These are phyloP conservation scores for Ceratothoa steindachneri DNA, from an alignment of 2,888 invertebrate genomes.

Conservation along the genomic window DNA sequence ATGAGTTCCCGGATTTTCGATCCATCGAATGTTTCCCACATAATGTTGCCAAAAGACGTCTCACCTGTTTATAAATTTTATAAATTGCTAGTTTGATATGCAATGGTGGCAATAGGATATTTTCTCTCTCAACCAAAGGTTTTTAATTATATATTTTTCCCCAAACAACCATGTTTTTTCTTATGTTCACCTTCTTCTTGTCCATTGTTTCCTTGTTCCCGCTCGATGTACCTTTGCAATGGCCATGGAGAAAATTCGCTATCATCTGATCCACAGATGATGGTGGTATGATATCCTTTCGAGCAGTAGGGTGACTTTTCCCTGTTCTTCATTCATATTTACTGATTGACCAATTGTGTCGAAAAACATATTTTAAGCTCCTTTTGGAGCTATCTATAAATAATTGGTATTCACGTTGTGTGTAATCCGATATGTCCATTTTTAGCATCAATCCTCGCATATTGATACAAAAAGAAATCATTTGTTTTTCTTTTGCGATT, in stretches of 20 bases:
- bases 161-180: background rate
- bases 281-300: background rate
- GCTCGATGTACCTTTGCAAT: too few species aligned
- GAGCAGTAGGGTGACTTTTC: too few species aligned
- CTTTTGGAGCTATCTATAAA: too few species aligned
- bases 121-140: background rate
- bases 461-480: background rate
- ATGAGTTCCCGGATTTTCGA: background rate
- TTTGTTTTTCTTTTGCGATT: background rate
- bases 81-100: background rate
- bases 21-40: background rate
- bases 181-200: background rate
- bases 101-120: background rate
- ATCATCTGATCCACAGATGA: background rate
- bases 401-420: too few species aligned
- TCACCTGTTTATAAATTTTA: background rate
- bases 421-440: background rate
- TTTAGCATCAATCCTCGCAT: background rate
- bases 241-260: background rate
- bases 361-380: too few species aligned
- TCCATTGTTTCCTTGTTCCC: background rate
- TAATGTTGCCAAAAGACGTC: background rate
- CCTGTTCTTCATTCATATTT: too few species aligned
- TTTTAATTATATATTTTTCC: background rate
- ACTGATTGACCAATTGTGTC: too few species aligned